Base-by-base conservation (phyloP, 2,888 invertebrate species). In the Iselma pallidipennis region DNA sequence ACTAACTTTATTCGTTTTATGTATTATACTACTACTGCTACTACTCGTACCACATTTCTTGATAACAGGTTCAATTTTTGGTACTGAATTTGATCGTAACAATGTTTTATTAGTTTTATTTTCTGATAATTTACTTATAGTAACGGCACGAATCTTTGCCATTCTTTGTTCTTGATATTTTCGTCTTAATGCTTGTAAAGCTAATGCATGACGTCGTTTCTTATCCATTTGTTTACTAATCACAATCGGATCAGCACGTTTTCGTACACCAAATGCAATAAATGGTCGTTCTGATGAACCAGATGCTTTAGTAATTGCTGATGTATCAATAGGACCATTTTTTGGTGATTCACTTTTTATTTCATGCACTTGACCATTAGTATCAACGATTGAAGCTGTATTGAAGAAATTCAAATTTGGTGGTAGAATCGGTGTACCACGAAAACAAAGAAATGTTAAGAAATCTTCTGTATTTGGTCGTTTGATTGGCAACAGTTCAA, bases 401-500 rank as follows among this genome's bases (percentile, higher is more conserved):
- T 88, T 85, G 77, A 92, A 88, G 76, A 89, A 90, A 78, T 91
- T 90, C 68, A 92, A 81, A 69, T 86, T 88, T 1, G 90, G 86
- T 23, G 92, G 92, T 63, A 92, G 80, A 51, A 89, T 86, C 7
- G 88, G 84, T 21, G 91, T 91, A 33, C 93, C 91, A 79, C 94
- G 85, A 74, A 92, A 90, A 79, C 94, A 94, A 14, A 94, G 83
- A 81, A 92, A 94, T 53, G 92, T 93, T 49, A 94, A 80, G 76
- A 94, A 94, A 79, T 94, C 94, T 82, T 93, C 92, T 1, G 94
- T 92, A 75, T 91, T 91, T 23, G 93, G 92, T 71, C 91, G 84
- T 76, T 88, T 88, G 68, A 85, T 85, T 33, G 88, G 86, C 71
- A 88, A 82, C 66, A 89, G 82, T 72, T 89, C 88, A 37, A 85